These are phyloP conservation scores for Cygnus buccinator DNA, from an alignment of 2,113 vertebrate species.

Conservation along the genomic window DNA sequence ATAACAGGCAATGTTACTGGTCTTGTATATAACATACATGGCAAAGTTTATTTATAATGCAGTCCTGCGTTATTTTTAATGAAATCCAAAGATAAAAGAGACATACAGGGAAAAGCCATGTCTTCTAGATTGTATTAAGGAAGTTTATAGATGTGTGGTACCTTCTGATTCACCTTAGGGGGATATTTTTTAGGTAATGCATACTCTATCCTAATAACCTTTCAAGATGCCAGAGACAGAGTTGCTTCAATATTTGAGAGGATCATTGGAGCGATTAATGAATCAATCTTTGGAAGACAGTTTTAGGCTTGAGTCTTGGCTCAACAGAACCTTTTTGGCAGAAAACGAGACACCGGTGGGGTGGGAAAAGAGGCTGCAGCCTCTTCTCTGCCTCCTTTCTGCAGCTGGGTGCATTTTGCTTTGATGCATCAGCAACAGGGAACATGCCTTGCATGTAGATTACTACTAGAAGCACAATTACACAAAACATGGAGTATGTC, in stretches of 20 bases:
- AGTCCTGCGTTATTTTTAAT: not conserved
- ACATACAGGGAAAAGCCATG: accelerated
- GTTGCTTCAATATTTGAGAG: not conserved
- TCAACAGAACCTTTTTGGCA: not conserved
- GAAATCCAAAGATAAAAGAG: not conserved
- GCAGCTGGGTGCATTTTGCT: not conserved
- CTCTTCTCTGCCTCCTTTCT: not conserved
- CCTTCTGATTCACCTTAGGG: not conserved
- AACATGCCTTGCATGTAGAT: not conserved
- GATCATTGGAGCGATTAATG: not conserved
- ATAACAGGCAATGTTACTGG: not conserved
- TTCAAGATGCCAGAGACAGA: not conserved
- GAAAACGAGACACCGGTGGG: not conserved
- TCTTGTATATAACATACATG: not conserved
- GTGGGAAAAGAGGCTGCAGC: not conserved
- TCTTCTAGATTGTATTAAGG: not conserved
- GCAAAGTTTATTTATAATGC: not conserved
- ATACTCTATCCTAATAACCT: not conserved
- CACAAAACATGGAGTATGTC: not conserved
- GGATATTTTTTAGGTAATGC: not conserved
- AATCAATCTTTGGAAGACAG: not conserved
- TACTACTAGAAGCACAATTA: not conserved
- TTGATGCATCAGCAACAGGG: not conserved
- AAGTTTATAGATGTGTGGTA: not conserved
- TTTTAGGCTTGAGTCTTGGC: not conserved